Evolutionary conservation across 2,113 vertebrate genomes (phyloP), one percentile per base, ranked within the genome.

Genomic region (Barbus barbus): DNA sequence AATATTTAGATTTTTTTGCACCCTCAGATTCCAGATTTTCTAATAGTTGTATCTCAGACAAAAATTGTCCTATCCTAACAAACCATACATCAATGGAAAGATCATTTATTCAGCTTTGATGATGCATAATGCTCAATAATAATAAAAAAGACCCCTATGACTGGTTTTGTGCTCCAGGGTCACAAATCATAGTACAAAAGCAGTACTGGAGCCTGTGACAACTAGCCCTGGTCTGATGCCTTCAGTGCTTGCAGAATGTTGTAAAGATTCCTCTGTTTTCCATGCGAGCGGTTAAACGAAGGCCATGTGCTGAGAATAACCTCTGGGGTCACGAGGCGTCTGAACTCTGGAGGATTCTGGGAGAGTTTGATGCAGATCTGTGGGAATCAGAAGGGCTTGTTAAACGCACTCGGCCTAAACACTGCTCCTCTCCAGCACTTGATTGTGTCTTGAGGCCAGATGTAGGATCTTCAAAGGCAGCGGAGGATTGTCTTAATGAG

Each of bases 361-460:
- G 67, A 28, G 38, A 16, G 48, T 81, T 44, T 67, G 31, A 61
- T 86, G 33, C 46, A 24, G 82, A 5, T 63, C 78, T 77, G 33
- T 58, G 82, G 86, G 86, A 87, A 84, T 84, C 61, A 41, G 46
- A 13, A n/a, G n/a, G n/a, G n/a, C n/a, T 69, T 51, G 81, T 87
- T 83, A 83, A 63, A n/a, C n/a, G n/a, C n/a, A n/a, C n/a, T n/a
- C n/a, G n/a, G n/a, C n/a, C n/a, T n/a, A 85, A 18, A 18, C 46
- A 5, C 48, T 18, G 51, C 16, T 51, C 18, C 6, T 53, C 51
- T 51, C 5, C 48, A 51, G 48, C 51, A 1, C 36, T 60, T 83
- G 81, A 83, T 41, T 78, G 85, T 73, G 51, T 87, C 80, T 73
- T 79, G 46, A 56, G 78, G 81, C 44, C 20, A 82, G 84, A 51